These are phyloP conservation scores for Sakesphorus luctuosus DNA, from an alignment of 2,113 vertebrate species.

Conservation along the genomic window DNA sequence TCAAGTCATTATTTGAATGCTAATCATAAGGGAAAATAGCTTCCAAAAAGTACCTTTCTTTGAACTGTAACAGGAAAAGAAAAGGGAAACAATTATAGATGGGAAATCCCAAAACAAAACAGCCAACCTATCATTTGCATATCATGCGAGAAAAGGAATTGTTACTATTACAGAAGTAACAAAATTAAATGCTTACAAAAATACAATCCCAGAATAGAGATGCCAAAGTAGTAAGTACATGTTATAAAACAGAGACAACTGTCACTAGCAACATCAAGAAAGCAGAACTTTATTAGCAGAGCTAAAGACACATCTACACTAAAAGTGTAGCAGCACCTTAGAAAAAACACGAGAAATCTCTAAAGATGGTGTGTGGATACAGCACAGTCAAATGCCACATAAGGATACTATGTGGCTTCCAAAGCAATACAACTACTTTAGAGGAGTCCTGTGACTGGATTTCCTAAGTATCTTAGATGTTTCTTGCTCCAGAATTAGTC, in stretches of 20 bases:
- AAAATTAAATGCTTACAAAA: neutral
- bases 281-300: neutral
- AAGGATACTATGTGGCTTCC: neutral
- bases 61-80: neutral
- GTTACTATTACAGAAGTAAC: neutral
- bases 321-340: neutral
- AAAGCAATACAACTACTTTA: neutral
- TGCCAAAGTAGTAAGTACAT: neutral
- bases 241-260: neutral
- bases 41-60: neutral
- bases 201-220: neutral
- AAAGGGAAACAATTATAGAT: neutral
- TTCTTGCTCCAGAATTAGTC: neutral
- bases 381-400: neutral
- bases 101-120: neutral
- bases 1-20: neutral
- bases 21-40: neutral
- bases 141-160: neutral
- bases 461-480: neutral
- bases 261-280: neutral
- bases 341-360: neutral
- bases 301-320: neutral
- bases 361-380: rapidly evolving
- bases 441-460: neutral
- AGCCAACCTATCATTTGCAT: neutral